Evolutionary conservation across 2,797 vertebrate genomes (phyloP).

Genomic region (Lacerta agilis): DNA sequence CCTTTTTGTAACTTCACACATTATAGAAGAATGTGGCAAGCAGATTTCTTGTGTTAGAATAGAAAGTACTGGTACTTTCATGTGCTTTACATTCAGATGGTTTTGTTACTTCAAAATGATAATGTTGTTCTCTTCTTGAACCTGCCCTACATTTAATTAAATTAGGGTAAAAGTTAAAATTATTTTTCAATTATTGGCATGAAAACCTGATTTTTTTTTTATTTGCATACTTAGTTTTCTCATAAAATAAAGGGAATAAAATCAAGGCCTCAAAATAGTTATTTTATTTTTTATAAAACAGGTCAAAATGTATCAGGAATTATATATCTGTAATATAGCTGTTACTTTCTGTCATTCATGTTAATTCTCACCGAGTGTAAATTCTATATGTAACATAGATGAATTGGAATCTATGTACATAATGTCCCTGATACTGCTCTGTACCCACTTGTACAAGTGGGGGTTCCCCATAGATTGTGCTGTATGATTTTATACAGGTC

Average conservation of each 20-base stretch:
- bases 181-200: slow-evolving; percentile 56
- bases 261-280: background rate
- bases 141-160: slow-evolving; percentile 56
- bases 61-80: background rate
- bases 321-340: background rate
- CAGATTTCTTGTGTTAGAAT: slow-evolving; percentile 23
- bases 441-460: background rate
- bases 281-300: background rate
- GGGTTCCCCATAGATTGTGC: background rate
- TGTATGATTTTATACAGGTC: background rate
- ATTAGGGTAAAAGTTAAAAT: slow-evolving; percentile 57
- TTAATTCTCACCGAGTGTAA: background rate
- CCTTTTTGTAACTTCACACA: background rate
- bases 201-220: slow-evolving; percentile 55
- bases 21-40: background rate
- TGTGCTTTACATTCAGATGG: slow-evolving; percentile 48
- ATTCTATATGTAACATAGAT: background rate
- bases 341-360: background rate
- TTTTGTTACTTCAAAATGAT: slow-evolving; percentile 43
- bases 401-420: background rate
- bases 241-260: slow-evolving; percentile 22
- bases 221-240: slow-evolving; percentile 46
- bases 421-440: background rate
- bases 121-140: slow-evolving; percentile 54
- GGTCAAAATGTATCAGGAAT: background rate